Base-by-base conservation (phyloP, 2,888 invertebrate genomes). In the Parnassius orleans region DNA sequence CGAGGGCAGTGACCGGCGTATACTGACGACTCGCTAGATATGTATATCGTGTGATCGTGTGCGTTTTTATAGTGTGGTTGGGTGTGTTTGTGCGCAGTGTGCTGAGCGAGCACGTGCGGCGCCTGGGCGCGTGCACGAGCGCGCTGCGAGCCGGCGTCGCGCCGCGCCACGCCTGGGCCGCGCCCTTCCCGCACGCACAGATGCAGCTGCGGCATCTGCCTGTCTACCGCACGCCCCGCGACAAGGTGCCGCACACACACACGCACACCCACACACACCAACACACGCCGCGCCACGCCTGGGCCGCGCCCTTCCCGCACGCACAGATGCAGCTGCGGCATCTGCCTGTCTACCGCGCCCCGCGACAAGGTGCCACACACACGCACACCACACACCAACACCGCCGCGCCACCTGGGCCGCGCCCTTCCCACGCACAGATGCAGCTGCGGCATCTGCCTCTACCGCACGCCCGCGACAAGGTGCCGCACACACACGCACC, bases 131-230 rank as follows among this genome's bases (percentile, higher is more conserved):
- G 95, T 96, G 68, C 94, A 95, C 89, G 93, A 74, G 76, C 74
- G 96, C 97, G 80, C 87, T 97, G 63, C 96, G 98, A 72, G 96
- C 96, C 46, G 95, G 96, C 86, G 93, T 95, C 71, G 95, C 95
- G 79, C 61, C 82, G 56, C 69, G 84, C 1, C 89, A 90, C 73
- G 94, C 96, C 78, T 95, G 96, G 78, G 99, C 99, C 78, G 98
- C 97, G 77, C 99, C 99, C 14, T 99, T 97, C 98, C 95, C 97
- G 44, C 97, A 98, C 76, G 98, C 98, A 51, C 98, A 99, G 88
- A 94, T 96, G 57, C 97, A 97, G 77, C 93, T 99, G 61, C 93
- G 95, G 48, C 95, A 97, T 70, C 95, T 98, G 80, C 95, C 97
- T 68, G 98, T 97, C 10, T 98, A 97, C 87, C 96, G 97, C 86